Evolutionary conservation across 2,797 vertebrate genomes (phyloP), one percentile per base, ranked within the genome.

Genomic region (Fistularia commersonii): DNA sequence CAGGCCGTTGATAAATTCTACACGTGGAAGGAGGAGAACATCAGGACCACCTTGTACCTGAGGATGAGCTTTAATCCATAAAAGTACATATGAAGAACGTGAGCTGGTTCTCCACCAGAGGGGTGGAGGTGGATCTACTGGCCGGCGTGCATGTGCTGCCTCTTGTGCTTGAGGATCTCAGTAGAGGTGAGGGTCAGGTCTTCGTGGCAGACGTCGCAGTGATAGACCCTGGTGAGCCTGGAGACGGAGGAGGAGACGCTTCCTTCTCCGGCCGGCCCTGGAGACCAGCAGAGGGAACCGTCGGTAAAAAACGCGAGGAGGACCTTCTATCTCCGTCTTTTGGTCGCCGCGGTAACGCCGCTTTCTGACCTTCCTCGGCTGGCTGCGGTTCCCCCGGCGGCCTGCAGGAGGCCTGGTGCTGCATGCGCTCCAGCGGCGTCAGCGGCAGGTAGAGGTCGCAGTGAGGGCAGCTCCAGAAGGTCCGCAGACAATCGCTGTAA

Each of bases 391-490:
- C 77, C 0, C 66, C 84, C 6, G 79, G 50, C 0, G 82, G 61
- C 9, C 74, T 86, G 66, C 96, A 98, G 65, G 83, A 48, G 62
- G 79, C 89, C 74, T 95, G 85, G 0, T 98, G 96, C 42, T 91
- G 87, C 68, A 97, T 83, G 8, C 93, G 91, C 42, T 98, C 95
- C 89, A 98, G 45, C 0, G 95, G 95, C 0, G 95, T 97, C 50
- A 98, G 73, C 0, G 96, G 96, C 90, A 92, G 83, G 80, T 94
- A 93, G 45, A 98, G 87, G 50, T 83, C 84, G 1, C 96, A 98
- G 73, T 79, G 86, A 0, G 95, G 93, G 64, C 96, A 98, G 14
- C 72, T 93, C 96, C 96, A 98, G 87, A 98, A 98, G 3, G 82
- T 89, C 7, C 94, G 90, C n/a, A 98, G 78, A 61, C 96, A 98